Evolutionary conservation across 1,140 invertebrate genomes (phyloP).

Genomic region (Panagrolaimus sp.): DNA sequence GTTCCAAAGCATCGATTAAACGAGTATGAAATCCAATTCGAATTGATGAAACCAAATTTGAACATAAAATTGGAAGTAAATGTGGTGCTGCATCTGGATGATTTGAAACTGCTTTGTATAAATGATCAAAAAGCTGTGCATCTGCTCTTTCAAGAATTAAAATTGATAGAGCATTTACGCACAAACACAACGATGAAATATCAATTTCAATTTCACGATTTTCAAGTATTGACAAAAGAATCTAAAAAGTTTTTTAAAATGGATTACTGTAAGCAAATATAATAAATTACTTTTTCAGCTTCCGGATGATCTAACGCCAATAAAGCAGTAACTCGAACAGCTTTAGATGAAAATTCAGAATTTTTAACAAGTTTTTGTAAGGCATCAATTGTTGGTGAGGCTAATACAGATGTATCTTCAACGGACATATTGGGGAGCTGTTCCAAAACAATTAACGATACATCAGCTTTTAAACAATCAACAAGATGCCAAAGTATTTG

Average conservation of each 20-base stretch:
- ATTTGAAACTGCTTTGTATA: slow-evolving; percentile 19
- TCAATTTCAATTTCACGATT: slow-evolving; percentile 40
- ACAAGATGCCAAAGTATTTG: slow-evolving; percentile 37
- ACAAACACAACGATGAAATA: slow-evolving; percentile 31
- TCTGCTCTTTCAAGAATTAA: slow-evolving; percentile 48
- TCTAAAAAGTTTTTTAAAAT: slow-evolving; percentile 25
- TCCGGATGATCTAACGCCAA: slow-evolving; percentile 42
- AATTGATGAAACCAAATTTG: slow-evolving; percentile 28
- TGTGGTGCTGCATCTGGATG: slow-evolving; percentile 11
- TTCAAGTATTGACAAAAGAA: slow-evolving; percentile 40
- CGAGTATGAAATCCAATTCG: slow-evolving; percentile 31
- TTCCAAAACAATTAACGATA: slow-evolving; percentile 40
- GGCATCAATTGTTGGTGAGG: slow-evolving; percentile 32
- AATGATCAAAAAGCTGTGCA: slow-evolving; percentile 24
- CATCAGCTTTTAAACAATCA: slow-evolving; percentile 28
- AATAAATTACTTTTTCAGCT: slow-evolving; percentile 38
- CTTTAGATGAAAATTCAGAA: slow-evolving; percentile 35
- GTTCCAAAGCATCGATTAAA: slow-evolving; percentile 26
- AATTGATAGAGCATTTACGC: slow-evolving; percentile 46
- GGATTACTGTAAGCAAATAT: background rate
- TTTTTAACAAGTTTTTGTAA: slow-evolving; percentile 36
- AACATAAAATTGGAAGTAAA: slow-evolving; percentile 31
- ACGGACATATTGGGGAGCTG: slow-evolving; percentile 31
- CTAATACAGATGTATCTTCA: slow-evolving; percentile 39
- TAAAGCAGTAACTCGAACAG: slow-evolving; percentile 44